Base-by-base conservation (phyloP, 2,797 vertebrate genomes). In the Ctenochaetus hawaiiensis region DNA sequence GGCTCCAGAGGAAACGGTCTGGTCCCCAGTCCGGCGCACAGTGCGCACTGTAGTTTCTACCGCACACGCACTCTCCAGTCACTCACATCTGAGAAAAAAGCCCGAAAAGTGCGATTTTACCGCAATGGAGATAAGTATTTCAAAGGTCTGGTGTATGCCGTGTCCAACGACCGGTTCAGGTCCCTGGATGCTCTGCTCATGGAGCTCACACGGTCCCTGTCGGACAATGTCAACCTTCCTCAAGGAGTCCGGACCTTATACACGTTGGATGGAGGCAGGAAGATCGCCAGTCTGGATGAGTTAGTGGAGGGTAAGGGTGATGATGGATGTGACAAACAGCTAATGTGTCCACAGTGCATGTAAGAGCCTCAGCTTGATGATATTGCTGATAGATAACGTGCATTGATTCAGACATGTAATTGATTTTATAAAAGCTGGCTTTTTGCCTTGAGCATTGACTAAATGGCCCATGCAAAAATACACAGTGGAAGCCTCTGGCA, bases 41-140 rank as follows among this genome's bases (percentile, higher is more conserved):
- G 98, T 64, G 98, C 98, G 44, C 98, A 99, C 94, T 99, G 98
- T 87, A 98, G 97, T 86, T 97, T 99, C 86, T 99, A 98, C 93
- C 97, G 98, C 81, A 97, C 97, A 34, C 98, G 98, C 74, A 99
- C 97, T 1, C 94, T 99, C 86, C 98, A 98, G 95, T 96, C 98
- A 9, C 97, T 99, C 77, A 97, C 97, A 51, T 96, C 97, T 0
- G 98, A 99, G 95, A 98, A 96, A 87, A 98, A 95, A 82, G 98
- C 98, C 44, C 95, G 95, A 51, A 99, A 98, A 93, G 97, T 98
- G 75, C 96, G 98, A 0, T 99, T 99, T 86, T 99, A 98, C 90
- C 95, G 98, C 63, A 99, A 99, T 16, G 98, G 98, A 12, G 98
- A 99, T 95, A 96, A 95, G 75, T 99, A 99, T 88, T 99, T 99